Base-by-base conservation (phyloP, 2,797 vertebrate genomes). In the Leuciscus waleckii region DNA sequence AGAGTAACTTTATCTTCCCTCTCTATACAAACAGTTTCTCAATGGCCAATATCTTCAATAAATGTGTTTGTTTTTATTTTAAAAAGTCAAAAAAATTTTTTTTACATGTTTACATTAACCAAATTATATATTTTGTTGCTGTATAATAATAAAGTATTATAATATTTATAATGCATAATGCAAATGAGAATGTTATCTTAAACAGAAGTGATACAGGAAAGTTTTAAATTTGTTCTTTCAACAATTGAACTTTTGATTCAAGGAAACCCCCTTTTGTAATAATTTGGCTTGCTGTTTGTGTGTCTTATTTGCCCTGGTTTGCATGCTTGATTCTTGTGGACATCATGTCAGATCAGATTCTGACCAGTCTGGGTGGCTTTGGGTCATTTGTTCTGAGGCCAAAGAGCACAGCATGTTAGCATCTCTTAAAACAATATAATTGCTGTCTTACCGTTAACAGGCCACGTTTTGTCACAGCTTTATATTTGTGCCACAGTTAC, bases 311-410 rank as follows among this genome's bases (percentile, higher is more conserved):
- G 21, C 61, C 16, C 61, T 37, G 32, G 1, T 35, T 67, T 35
- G 17, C 37, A 39, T 70, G 19, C 21, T 17, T 73, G 5, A 46
- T 43, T 73, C 39, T 4, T 46, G 23, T 94, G 92, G 93, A 93
- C 92, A 95, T 95, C 92, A 90, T 91, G 93, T 94, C 93, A 92
- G 91, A 95, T 95, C 94, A 95, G 93, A 91, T 90, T 93, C 92
- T 94, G 94, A 95, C 93, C 94, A 73, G 23, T 29, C 3, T 49
- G 35, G 13, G 70, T 29, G 14, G 13, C 41, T 46, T 46, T 46
- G 41, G 41, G 41, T 46, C 6, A 7, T 17, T 65, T 65, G 61
- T 65, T 32, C 29, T 65, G 14, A 65, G 61, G 26, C 61, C 61
- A 29, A 16, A 8, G 5, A 63, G 61, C 7, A 29, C 26, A 65